Conservation (phyloP, 2,113 vertebrate genomes). For the Dicrurus megarhynchus region DNA sequence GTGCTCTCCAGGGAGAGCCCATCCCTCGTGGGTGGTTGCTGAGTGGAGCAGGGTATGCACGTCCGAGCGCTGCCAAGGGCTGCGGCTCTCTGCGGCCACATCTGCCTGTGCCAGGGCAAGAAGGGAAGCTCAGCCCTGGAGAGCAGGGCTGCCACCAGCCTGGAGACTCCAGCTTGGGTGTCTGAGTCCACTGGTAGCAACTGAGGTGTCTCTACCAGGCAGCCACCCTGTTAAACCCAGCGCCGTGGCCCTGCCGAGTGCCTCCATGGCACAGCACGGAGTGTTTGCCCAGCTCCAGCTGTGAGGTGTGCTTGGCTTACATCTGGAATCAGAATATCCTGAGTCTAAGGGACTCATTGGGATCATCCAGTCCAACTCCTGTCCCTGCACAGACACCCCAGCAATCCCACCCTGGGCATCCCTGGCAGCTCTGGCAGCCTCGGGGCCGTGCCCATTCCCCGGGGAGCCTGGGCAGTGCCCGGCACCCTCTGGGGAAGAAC, state of each 20-base stretch:
- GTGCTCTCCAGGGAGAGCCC: neutral
- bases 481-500: neutral
- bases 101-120: too few species aligned
- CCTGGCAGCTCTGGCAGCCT: neutral
- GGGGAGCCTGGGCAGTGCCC: neutral
- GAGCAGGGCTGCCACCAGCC: neutral
- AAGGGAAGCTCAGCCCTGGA: neutral
- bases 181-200: neutral
- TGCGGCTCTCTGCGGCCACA: fast-evolving
- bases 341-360: neutral
- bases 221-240: neutral
- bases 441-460: neutral
- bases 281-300: neutral
- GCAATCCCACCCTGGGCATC: neutral
- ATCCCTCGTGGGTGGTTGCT: fast-evolving
- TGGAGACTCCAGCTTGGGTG: neutral
- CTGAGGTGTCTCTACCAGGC: neutral
- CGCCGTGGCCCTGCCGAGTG: fast-evolving
- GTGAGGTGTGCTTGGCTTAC: neutral
- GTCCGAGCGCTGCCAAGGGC: fast-evolving
- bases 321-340: neutral
- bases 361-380: neutral
- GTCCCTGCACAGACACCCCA: neutral
- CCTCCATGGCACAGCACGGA: fast-evolving
- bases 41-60: fast-evolving